Conservation (phyloP, 2,888 invertebrate genomes). For the Thymelicus lineola region DNA sequence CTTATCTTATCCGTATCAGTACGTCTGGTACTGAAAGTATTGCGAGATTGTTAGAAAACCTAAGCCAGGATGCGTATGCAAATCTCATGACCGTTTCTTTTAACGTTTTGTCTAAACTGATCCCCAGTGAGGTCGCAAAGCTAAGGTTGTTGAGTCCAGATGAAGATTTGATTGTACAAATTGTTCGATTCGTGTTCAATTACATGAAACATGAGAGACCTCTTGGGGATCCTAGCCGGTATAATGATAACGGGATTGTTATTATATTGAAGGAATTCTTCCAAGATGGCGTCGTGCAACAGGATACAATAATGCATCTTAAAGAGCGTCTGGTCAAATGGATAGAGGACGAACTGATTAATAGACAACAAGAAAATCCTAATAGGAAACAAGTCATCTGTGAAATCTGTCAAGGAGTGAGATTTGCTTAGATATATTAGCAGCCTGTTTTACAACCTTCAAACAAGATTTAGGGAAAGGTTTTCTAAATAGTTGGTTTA, state of each 20-base stretch:
- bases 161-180: conserved; percentile 71
- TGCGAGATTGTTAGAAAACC: conserved; percentile 62
- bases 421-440: conserved; percentile 48
- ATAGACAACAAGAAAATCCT: conserved; percentile 56
- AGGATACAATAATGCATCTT: conserved; percentile 65
- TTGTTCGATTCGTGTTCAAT: conserved; percentile 74
- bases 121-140: conserved; percentile 69
- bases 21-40: conserved; percentile 70
- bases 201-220: conserved; percentile 73
- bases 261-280: conserved; percentile 74
- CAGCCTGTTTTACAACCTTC: no score
- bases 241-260: conserved; percentile 67
- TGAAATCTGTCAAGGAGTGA: conserved; percentile 62
- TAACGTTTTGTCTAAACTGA: conserved; percentile 64
- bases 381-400: conserved; percentile 66
- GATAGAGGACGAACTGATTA: conserved; percentile 61
- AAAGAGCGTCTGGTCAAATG: conserved; percentile 63
- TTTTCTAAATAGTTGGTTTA: no score
- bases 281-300: conserved; percentile 70
- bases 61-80: conserved; percentile 69
- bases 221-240: conserved; percentile 61
- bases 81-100: conserved; percentile 73
- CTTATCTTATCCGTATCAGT: conserved; percentile 65
- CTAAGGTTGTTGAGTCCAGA: conserved; percentile 70
- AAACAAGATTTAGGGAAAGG: no score